Percentiles rank a stretch among this genome's conserved stretches.
Conservation (phyloP, 2,888 invertebrate species). For the Gastrophysa polygoni region DNA sequence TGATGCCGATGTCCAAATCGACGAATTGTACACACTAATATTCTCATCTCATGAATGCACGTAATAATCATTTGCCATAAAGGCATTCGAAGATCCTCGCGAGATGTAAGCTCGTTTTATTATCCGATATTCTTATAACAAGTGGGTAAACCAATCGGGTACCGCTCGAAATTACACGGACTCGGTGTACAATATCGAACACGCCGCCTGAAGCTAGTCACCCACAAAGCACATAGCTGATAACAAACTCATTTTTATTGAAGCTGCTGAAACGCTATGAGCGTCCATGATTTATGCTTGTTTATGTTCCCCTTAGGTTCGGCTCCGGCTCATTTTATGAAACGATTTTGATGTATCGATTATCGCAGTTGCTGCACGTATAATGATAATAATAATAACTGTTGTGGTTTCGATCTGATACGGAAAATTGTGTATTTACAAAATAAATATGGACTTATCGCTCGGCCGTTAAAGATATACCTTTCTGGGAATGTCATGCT, state of each 20-base stretch:
- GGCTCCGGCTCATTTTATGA: slow-evolving; percentile 38
- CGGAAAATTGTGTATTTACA: slow-evolving; percentile 41
- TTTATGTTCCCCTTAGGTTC: slow-evolving; percentile 37
- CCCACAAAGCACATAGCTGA: slow-evolving; percentile 38
- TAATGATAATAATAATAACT: slow-evolving; percentile 38
- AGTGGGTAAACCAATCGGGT: slow-evolving; percentile 19
- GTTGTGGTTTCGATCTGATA: slow-evolving; percentile 41
- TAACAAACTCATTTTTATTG: slow-evolving; percentile 39
- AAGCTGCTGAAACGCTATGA: slow-evolving; percentile 20
- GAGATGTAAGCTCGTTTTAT: neutral
- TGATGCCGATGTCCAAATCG: no score
- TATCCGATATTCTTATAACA: slow-evolving; percentile 24
- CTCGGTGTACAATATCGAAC: slow-evolving; percentile 11
- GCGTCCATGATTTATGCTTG: slow-evolving; percentile 41
- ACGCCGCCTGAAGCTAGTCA: slow-evolving; percentile 35
- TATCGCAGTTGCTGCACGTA: slow-evolving; percentile 44
- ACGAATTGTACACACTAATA: no score
- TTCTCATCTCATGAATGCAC: neutral
- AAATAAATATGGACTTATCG: slow-evolving; percentile 39
- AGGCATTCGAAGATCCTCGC: neutral
- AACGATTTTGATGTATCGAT: slow-evolving; percentile 47
- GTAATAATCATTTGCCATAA: neutral
- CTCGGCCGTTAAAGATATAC: slow-evolving; percentile 26
- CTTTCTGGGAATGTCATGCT: slow-evolving; percentile 21
- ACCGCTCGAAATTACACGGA: slow-evolving; percentile 10